phyloP scores from a whole-genome alignment of 2,888 invertebrate species.

The Saturnia japonica region DNA sequence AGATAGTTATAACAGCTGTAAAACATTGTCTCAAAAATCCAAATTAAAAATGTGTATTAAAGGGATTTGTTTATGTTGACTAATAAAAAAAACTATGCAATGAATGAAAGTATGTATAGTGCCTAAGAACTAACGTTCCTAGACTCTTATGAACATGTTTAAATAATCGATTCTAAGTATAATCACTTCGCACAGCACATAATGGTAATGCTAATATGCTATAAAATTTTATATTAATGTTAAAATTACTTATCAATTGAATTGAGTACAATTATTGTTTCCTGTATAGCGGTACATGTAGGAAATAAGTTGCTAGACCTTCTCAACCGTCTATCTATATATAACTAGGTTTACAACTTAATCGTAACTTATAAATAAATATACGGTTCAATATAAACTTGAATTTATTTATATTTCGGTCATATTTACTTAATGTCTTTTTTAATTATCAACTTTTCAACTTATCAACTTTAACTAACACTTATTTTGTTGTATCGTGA shows the following conservation, averaged over 20 bases:
- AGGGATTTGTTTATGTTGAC: neutral
- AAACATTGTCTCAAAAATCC: neutral
- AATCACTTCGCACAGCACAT: neutral
- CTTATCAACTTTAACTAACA: too few species aligned
- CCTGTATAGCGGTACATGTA: slow-evolving; percentile 6
- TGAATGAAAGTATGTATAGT: neutral
- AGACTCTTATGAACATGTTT: neutral
- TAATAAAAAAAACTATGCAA: neutral
- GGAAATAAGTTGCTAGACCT: neutral
- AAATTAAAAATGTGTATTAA: neutral
- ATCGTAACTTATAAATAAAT: neutral
- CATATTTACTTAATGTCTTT: too few species aligned
- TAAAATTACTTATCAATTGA: neutral
- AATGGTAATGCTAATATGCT: neutral
- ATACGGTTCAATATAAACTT: neutral
- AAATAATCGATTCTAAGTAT: neutral
- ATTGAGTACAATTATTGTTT: neutral
- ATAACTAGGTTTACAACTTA: slow-evolving; percentile 1
- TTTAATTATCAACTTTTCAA: too few species aligned
- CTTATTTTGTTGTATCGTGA: too few species aligned
- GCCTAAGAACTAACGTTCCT: neutral
- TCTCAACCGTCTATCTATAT: neutral
- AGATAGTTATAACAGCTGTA: too few species aligned
- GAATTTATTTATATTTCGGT: neutral
- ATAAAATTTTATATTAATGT: neutral